Percentiles rank a stretch among this genome's conserved stretches.
Evolutionary conservation across 2,888 invertebrate species (phyloP).

Genomic region (Plutella xylostella): DNA sequence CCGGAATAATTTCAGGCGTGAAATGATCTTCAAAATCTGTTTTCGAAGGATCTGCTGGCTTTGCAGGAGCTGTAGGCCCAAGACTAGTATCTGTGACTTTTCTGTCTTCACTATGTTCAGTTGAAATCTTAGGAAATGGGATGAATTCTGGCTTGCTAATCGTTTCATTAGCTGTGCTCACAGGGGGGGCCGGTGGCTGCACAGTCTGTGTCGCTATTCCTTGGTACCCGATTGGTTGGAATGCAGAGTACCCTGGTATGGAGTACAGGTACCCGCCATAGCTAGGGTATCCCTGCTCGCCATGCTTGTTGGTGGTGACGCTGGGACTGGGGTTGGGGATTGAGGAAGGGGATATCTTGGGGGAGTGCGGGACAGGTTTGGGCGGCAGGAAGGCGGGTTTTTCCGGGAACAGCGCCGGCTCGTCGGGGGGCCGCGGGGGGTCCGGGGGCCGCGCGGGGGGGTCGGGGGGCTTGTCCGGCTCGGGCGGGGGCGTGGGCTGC

Average conservation of each 20-base stretch:
- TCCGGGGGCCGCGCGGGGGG: too few species aligned
- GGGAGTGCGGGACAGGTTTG: conserved; percentile 46
- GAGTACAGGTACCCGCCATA: conserved; percentile 53
- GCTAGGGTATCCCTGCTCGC: conserved; percentile 43
- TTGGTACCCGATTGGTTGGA: conserved; percentile 50
- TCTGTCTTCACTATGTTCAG: conserved; percentile 11
- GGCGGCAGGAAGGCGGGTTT: conserved; percentile 37
- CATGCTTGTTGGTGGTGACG: conserved; percentile 40
- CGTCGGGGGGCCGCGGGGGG: conserved; percentile 32
- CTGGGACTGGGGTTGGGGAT: conserved; percentile 61
- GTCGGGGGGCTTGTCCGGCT: conserved; percentile 14
- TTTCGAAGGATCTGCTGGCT: conserved; percentile 21
- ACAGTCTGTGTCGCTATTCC: conserved; percentile 12
- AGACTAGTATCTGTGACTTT: conserved; percentile 12
- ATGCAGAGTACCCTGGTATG: conserved; percentile 59
- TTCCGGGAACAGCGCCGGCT: conserved; percentile 31
- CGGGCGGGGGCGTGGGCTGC: conserved; percentile 6
- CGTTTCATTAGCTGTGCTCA: not conserved
- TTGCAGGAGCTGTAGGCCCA: not conserved
- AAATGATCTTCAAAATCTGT: conserved; percentile 56
- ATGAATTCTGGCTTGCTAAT: too few species aligned
- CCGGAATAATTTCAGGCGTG: conserved; percentile 40
- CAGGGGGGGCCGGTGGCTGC: not conserved
- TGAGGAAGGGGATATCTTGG: conserved; percentile 61
- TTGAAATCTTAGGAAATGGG: conserved; percentile 24